phyloP scores from a whole-genome alignment of 2,797 vertebrate genomes.

The Xiphorhynchus erythropygius region DNA sequence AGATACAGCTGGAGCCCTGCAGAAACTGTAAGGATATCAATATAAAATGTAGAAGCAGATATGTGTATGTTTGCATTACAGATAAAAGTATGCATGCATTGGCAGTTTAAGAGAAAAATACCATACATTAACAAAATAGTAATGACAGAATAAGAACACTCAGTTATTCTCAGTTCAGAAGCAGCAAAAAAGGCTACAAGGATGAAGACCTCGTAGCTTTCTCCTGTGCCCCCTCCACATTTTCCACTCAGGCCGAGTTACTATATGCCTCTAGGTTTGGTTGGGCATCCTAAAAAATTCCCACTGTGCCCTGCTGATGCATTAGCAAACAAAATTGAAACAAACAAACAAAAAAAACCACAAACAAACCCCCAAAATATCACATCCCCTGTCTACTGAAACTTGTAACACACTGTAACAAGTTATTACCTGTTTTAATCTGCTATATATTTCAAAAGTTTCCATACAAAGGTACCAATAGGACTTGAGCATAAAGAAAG shows the following conservation, averaged over 20 bases:
- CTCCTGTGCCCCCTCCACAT: fast-evolving
- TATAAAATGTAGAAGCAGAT: neutral
- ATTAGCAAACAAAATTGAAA: neutral
- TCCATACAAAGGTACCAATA: neutral
- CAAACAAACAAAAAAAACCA: neutral
- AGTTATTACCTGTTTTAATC: neutral
- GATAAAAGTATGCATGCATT: neutral
- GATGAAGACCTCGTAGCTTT: neutral
- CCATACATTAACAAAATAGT: neutral
- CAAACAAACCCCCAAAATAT: neutral
- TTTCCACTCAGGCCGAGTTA: neutral
- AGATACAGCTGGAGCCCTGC: neutral
- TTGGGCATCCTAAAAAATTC: neutral
- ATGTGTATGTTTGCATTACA: neutral
- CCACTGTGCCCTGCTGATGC: no score
- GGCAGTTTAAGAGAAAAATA: neutral
- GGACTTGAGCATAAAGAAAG: neutral
- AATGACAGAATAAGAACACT: neutral
- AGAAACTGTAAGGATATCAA: neutral
- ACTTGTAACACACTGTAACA: neutral
- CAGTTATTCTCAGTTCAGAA: neutral
- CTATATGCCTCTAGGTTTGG: no score
- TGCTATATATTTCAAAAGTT: neutral
- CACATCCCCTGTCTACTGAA: neutral
- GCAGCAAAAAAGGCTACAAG: neutral